These are phyloP conservation scores for Heliocidaris erythrogramma DNA, from an alignment of 35 echinoderm and acorn worm genomes.

Conservation along the genomic window DNA sequence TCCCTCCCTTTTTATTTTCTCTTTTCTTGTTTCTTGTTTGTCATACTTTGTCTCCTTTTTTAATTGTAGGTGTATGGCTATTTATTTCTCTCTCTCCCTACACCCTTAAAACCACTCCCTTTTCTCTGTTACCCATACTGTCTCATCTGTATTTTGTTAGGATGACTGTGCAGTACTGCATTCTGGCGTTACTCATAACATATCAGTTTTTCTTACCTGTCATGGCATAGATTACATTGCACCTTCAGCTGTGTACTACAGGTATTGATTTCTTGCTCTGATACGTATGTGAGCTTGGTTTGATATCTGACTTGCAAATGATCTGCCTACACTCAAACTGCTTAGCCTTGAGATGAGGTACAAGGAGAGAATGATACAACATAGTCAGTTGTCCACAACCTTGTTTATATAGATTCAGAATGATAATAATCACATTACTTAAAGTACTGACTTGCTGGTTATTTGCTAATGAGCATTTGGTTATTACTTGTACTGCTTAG, in stretches of 20 bases:
- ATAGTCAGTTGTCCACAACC: background rate
- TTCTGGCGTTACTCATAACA: background rate
- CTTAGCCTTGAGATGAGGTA: slow-evolving; percentile 1
- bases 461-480: background rate
- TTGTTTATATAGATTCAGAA: background rate
- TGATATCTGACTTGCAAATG: background rate
- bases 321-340: background rate
- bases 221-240: background rate
- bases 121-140: background rate
- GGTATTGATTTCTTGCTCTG: slow-evolving; percentile 1
- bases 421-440: background rate
- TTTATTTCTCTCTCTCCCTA: too few relatives aligned
- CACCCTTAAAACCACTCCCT: too few relatives aligned
- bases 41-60: too few relatives aligned
- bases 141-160: background rate
- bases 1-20: too few relatives aligned
- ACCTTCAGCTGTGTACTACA: background rate
- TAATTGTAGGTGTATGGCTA: too few relatives aligned
- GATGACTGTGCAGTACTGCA: background rate
- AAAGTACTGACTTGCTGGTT: background rate
- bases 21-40: too few relatives aligned
- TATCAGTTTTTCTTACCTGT: background rate
- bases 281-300: background rate
- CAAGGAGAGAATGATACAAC: background rate
- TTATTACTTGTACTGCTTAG: background rate